phyloP scores from a whole-genome alignment of 1,140 invertebrate genomes.

The Drosophila nigrodunni region DNA sequence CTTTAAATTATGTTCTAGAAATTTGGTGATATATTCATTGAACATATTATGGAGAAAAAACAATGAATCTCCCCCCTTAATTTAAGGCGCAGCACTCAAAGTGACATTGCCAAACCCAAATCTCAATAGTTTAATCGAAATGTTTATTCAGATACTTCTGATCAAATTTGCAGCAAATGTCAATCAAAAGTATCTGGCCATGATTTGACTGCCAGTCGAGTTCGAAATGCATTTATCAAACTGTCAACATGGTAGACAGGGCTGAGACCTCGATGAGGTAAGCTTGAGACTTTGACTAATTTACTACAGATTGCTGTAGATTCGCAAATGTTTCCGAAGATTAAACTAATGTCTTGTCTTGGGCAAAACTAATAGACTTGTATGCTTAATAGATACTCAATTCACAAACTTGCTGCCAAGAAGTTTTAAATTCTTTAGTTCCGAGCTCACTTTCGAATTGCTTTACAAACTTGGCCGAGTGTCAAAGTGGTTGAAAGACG shows the following conservation, averaged over 20 bases:
- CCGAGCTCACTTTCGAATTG: constrained; percentile 6
- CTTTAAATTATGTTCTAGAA: too few relatives aligned
- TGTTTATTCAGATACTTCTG: constrained; percentile 11
- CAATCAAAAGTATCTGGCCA: constrained; percentile 38
- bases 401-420: not conserved
- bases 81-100: constrained; percentile 19
- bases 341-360: not conserved
- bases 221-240: constrained; percentile 60
- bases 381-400: not conserved
- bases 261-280: constrained; percentile 7
- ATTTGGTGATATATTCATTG: too few relatives aligned
- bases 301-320: not conserved
- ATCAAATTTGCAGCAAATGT: constrained; percentile 29
- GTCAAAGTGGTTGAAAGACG: constrained; percentile 67
- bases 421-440: constrained; percentile 14
- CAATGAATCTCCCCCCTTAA: not conserved
- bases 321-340: not conserved
- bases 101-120: constrained; percentile 26
- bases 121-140: constrained; percentile 21
- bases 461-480: constrained; percentile 41
- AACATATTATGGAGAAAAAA: too few relatives aligned
- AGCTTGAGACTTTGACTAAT: not conserved
- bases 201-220: constrained; percentile 25
- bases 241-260: constrained; percentile 32
- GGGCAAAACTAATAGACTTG: constrained; percentile 1